Evolutionary conservation across 2,888 invertebrate species (phyloP).

Genomic region (Lasioglossum calceatum): DNA sequence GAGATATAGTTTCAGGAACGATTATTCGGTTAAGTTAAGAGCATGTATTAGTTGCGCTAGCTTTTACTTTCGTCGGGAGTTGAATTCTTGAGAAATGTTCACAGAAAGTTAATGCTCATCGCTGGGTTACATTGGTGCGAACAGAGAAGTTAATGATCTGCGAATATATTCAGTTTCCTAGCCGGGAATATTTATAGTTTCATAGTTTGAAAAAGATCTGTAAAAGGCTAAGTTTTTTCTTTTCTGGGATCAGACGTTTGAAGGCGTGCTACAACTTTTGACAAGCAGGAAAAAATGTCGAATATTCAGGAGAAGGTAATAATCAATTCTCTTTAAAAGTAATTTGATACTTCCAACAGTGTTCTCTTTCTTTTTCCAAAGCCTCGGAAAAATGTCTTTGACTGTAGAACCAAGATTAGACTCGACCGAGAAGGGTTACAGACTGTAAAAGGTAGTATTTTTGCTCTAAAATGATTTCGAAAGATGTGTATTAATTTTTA

Average conservation of each 20-base stretch:
- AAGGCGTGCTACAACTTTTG: neutral
- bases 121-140: neutral
- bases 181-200: neutral
- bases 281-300: neutral
- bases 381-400: neutral
- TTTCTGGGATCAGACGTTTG: constrained; percentile 4
- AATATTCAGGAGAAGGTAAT: neutral
- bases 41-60: neutral
- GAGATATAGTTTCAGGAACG: neutral
- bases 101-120: neutral
- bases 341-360: neutral
- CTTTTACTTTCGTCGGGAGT: neutral
- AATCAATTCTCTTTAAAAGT: neutral
- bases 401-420: constrained; percentile 26
- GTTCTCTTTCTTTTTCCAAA: neutral
- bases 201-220: no score
- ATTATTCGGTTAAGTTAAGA: neutral
- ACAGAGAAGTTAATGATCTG: neutral
- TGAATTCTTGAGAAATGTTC: neutral
- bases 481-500: neutral
- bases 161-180: neutral
- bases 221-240: neutral
- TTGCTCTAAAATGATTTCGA: neutral
- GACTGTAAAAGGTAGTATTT: constrained; percentile 37
- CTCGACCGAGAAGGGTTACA: constrained; percentile 34